phyloP scores from a whole-genome alignment of 1,140 invertebrate species.

The Neomicropteryx cornuta region DNA sequence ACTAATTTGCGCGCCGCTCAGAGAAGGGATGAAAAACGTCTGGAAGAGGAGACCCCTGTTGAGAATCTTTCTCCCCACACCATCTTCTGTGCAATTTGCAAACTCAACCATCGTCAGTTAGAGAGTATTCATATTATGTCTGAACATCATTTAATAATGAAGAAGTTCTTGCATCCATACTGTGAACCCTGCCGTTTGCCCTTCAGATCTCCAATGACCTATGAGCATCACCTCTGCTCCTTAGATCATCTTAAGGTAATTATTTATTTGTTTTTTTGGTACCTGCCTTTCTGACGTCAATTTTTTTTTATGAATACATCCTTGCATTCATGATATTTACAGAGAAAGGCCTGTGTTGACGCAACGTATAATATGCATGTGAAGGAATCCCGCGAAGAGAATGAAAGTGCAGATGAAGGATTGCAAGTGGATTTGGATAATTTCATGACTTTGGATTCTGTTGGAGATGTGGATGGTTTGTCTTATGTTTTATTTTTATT shows the following conservation, averaged over 20 bases:
- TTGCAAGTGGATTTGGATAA: conserved; percentile 69
- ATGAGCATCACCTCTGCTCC: conserved; percentile 68
- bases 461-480: conserved; percentile 70
- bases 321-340: neutral
- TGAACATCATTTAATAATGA: conserved; percentile 67
- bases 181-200: conserved; percentile 59
- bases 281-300: too few relatives aligned
- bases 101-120: conserved; percentile 66
- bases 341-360: neutral
- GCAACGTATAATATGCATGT: neutral
- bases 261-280: neutral
- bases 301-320: neutral
- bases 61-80: conserved; percentile 49
- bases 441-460: conserved; percentile 73
- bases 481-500: conserved; percentile 8
- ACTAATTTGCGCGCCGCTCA: conserved; percentile 62
- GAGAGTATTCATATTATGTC: conserved; percentile 63
- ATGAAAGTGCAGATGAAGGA: conserved; percentile 54
- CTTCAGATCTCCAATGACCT: conserved; percentile 70
- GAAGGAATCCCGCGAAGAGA: conserved; percentile 17
- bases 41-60: conserved; percentile 54
- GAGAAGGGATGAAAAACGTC: conserved; percentile 58
- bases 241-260: conserved; percentile 66
- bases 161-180: conserved; percentile 67
- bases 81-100: conserved; percentile 65